These are phyloP conservation scores for Musca vetustissima DNA, from an alignment of 1,140 invertebrate genomes.

Conservation along the genomic window DNA sequence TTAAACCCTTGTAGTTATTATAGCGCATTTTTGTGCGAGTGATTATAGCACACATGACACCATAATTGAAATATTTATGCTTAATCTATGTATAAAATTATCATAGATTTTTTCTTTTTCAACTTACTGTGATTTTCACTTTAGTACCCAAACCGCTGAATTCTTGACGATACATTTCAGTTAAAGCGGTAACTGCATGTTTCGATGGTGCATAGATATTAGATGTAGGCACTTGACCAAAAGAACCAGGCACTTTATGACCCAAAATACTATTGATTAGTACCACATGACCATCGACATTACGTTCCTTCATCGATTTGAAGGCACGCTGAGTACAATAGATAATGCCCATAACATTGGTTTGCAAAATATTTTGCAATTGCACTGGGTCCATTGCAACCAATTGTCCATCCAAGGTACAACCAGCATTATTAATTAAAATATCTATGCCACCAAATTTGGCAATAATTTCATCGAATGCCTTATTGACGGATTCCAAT, in stretches of 20 bases:
- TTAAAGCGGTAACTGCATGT: conserved; percentile 69
- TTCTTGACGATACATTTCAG: conserved; percentile 66
- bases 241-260: conserved; percentile 48
- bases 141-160: conserved; percentile 60
- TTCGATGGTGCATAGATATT: conserved; percentile 67
- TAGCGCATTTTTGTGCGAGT: too few species aligned
- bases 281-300: conserved; percentile 61
- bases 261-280: conserved; percentile 52
- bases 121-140: conserved; percentile 70
- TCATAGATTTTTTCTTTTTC: too few species aligned
- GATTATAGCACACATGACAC: too few species aligned
- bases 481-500: conserved; percentile 61
- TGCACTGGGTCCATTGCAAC: conserved; percentile 56
- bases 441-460: conserved; percentile 64
- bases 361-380: conserved; percentile 34
- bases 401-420: conserved; percentile 64
- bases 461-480: conserved; percentile 62
- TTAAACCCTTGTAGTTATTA: too few species aligned
- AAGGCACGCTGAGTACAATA: conserved; percentile 61
- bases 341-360: conserved; percentile 60
- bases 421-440: conserved; percentile 72
- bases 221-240: conserved; percentile 22
- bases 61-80: too few species aligned
- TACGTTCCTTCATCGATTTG: conserved; percentile 61
- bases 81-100: too few species aligned